Conservation (phyloP, 2,888 invertebrate species). For the Cristatella mucedo region DNA sequence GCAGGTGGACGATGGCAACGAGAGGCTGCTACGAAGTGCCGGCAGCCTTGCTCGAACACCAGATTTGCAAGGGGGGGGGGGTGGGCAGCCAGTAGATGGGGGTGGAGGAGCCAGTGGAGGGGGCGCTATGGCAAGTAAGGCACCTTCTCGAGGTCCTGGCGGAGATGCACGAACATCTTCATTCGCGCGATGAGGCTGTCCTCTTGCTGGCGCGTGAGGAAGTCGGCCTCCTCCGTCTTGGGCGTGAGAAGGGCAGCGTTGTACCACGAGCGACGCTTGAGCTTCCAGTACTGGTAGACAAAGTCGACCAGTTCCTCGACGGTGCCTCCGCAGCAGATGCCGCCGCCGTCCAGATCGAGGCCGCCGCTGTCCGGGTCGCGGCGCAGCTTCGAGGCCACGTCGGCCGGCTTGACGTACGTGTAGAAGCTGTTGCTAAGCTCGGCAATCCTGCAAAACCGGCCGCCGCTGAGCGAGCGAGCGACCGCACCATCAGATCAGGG, state of each 20-base stretch:
- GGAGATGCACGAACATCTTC: conserved; percentile 83
- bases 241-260: not conserved
- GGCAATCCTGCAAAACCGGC: conserved; percentile 48
- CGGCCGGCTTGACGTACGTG: conserved; percentile 58
- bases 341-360: too few species aligned
- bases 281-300: conserved; percentile 89
- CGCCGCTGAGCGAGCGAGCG: not conserved
- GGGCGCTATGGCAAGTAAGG: too few species aligned
- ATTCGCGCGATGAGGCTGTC: conserved; percentile 64
- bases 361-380: too few species aligned
- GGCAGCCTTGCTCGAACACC: too few species aligned
- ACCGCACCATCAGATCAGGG: too few species aligned
- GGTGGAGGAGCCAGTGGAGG: too few species aligned
- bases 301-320: conserved; percentile 68
- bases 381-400: conserved; percentile 49
- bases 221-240: conserved; percentile 58
- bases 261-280: conserved; percentile 53
- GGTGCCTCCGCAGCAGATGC: too few species aligned
- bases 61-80: too few species aligned
- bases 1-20: too few species aligned
- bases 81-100: too few species aligned
- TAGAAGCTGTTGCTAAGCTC: conserved; percentile 87
- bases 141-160: conserved; percentile 83
- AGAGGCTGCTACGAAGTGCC: too few species aligned
- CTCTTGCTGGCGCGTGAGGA: conserved; percentile 69